phyloP scores from a whole-genome alignment of 2,797 vertebrate species.

The Pseudochaenichthys georgianus region DNA sequence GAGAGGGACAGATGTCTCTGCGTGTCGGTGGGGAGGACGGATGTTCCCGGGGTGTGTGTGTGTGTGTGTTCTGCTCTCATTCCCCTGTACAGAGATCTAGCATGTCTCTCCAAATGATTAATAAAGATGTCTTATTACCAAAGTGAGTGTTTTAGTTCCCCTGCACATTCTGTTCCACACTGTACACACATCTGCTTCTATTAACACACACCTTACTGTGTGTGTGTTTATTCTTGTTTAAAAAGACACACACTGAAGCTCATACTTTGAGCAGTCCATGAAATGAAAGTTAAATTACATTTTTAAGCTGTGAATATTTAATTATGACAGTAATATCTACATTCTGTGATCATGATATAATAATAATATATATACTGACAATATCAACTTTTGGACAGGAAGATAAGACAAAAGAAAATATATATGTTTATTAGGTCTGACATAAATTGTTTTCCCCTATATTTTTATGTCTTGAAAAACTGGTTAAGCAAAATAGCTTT shows the following conservation, averaged over 20 bases:
- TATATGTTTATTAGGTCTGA: too few relatives aligned
- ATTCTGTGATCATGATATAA: neutral
- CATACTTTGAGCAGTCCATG: neutral
- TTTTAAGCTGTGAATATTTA: neutral
- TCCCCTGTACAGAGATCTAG: slow-evolving; percentile 86
- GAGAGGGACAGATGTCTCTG: slow-evolving; percentile 51
- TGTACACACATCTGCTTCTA: neutral
- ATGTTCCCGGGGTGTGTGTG: slow-evolving; percentile 49
- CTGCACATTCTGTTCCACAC: neutral
- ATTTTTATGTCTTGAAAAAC: too few relatives aligned
- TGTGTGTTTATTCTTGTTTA: neutral
- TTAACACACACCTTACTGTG: too few relatives aligned
- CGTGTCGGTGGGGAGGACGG: slow-evolving; percentile 48
- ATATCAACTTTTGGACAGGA: neutral
- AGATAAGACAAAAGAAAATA: too few relatives aligned
- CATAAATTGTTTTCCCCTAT: too few relatives aligned
- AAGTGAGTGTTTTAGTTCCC: slow-evolving; percentile 28
- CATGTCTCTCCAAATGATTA: slow-evolving; percentile 87
- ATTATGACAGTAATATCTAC: neutral
- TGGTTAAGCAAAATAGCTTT: too few relatives aligned
- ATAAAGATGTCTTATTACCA: slow-evolving; percentile 88
- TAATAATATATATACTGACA: neutral
- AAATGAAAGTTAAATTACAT: neutral
- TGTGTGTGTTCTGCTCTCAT: slow-evolving; percentile 71
- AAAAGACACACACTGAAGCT: neutral